Evolutionary conservation across 1,140 invertebrate genomes (phyloP).

Genomic region (Heliconius melpomene): DNA sequence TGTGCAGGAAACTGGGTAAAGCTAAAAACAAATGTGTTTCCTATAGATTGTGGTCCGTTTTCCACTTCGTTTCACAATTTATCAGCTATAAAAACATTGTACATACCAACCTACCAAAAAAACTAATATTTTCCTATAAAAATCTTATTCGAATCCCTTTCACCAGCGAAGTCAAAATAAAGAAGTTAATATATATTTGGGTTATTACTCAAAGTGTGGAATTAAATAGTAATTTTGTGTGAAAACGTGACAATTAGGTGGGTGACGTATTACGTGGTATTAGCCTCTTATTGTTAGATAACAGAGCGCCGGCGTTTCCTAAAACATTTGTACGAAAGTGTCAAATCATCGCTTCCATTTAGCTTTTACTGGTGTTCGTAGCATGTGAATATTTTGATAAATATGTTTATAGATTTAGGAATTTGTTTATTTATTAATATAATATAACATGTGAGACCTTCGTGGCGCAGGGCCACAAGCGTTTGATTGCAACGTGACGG

Average conservation of each 20-base stretch:
- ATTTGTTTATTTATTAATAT: background rate
- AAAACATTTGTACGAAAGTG: conserved; percentile 75
- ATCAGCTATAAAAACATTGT: too few relatives aligned
- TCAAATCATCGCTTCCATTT: conserved; percentile 76
- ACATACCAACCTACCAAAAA: background rate
- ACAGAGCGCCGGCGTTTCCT: conserved; percentile 61
- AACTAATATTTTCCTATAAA: conserved; percentile 15
- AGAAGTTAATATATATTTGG: conserved; percentile 55
- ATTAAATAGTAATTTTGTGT: conserved; percentile 72
- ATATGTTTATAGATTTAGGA: background rate
- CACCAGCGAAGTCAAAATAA: conserved; percentile 46
- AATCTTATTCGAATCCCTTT: conserved; percentile 51
- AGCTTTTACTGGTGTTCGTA: conserved; percentile 39
- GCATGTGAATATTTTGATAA: conserved; percentile 8
- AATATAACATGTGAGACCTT: too few relatives aligned
- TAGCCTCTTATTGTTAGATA: conserved; percentile 52
- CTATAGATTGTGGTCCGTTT: too few relatives aligned
- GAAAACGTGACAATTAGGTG: conserved; percentile 73
- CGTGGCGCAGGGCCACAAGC: too few relatives aligned
- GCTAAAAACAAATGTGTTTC: too few relatives aligned
- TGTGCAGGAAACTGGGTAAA: too few relatives aligned
- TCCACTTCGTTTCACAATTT: too few relatives aligned
- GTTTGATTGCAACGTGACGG: too few relatives aligned
- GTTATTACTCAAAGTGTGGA: conserved; percentile 72
- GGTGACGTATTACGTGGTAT: conserved; percentile 46